Percentiles rank a stretch among this genome's conserved stretches.
Evolutionary conservation across 2,888 invertebrate species (phyloP).

Genomic region (Mythimna loreyi): DNA sequence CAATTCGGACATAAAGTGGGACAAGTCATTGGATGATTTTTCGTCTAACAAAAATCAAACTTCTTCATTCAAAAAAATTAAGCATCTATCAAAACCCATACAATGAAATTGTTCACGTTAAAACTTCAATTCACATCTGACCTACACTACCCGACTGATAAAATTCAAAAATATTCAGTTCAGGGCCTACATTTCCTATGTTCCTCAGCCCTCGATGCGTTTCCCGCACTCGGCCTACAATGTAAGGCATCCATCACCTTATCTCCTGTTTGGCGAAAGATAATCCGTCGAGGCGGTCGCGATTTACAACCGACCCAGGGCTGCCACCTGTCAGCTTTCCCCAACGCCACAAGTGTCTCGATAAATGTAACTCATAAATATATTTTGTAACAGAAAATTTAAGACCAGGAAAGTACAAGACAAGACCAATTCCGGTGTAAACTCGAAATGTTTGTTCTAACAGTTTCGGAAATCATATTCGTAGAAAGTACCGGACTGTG

Average conservation of each 20-base stretch:
- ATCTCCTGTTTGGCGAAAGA: slow-evolving; percentile 75
- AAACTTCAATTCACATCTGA: not conserved
- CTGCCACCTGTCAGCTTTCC: slow-evolving; percentile 62
- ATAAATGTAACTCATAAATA: slow-evolving; percentile 64
- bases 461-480: slow-evolving; percentile 53
- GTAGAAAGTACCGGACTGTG: slow-evolving; percentile 46
- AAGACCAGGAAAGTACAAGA: slow-evolving; percentile 42
- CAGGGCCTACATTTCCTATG: slow-evolving; percentile 32
- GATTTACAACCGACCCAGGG: slow-evolving; percentile 66
- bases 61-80: not conserved
- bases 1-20: too few relatives aligned
- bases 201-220: slow-evolving; percentile 21
- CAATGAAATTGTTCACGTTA: not conserved
- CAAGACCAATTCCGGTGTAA: slow-evolving; percentile 47
- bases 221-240: slow-evolving; percentile 41
- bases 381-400: slow-evolving; percentile 57
- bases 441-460: slow-evolving; percentile 40
- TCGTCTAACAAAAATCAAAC: too few relatives aligned
- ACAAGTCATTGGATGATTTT: too few relatives aligned
- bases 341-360: slow-evolving; percentile 52
- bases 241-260: slow-evolving; percentile 73
- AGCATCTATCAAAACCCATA: not conserved
- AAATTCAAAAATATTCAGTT: slow-evolving; percentile 32
- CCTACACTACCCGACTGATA: slow-evolving; percentile 4
- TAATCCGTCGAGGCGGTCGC: slow-evolving; percentile 69